Conservation (phyloP, 2,888 invertebrate genomes). For the Zelleria hepariella region DNA sequence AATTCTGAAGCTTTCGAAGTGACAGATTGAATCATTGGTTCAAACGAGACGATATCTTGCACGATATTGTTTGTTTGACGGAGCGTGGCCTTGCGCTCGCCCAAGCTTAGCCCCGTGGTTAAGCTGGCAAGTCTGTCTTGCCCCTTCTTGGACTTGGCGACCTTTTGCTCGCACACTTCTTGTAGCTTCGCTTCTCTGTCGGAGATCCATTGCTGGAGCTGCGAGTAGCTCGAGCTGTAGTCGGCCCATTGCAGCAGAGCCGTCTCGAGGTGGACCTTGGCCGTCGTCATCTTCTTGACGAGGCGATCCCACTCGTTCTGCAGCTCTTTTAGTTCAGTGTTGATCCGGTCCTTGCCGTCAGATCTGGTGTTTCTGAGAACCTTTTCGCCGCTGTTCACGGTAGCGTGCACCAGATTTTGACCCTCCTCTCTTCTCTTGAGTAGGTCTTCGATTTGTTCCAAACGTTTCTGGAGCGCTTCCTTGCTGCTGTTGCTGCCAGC, state of each 20-base stretch:
- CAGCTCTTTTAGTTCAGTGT: conserved; percentile 88
- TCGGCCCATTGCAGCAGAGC: conserved; percentile 95
- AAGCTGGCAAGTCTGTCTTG: conserved; percentile 78
- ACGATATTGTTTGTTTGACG: conserved; percentile 94
- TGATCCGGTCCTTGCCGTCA: conserved; percentile 90
- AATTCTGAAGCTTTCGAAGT: conserved; percentile 94
- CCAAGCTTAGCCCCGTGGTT: conserved; percentile 82
- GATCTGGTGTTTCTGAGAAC: conserved; percentile 89
- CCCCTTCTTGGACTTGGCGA: conserved; percentile 83
- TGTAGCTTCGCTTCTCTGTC: conserved; percentile 93
- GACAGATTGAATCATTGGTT: conserved; percentile 97
- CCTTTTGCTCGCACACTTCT: conserved; percentile 89
- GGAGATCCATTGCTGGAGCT: conserved; percentile 94
- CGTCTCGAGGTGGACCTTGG: conserved; percentile 92
- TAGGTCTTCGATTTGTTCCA: conserved; percentile 85
- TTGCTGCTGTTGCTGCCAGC: conserved; percentile 83
- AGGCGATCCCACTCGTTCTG: conserved; percentile 94
- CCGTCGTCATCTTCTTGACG: conserved; percentile 91
- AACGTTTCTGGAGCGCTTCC: conserved; percentile 84
- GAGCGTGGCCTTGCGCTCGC: conserved; percentile 89
- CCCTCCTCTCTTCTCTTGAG: conserved; percentile 88
- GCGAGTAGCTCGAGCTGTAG: conserved; percentile 93
- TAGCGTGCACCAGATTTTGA: conserved; percentile 87
- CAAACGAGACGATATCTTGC: conserved; percentile 96
- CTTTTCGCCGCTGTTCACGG: conserved; percentile 92